Conservation (phyloP, 2,113 vertebrate genomes). For the Microcebus lehilahytsara region DNA sequence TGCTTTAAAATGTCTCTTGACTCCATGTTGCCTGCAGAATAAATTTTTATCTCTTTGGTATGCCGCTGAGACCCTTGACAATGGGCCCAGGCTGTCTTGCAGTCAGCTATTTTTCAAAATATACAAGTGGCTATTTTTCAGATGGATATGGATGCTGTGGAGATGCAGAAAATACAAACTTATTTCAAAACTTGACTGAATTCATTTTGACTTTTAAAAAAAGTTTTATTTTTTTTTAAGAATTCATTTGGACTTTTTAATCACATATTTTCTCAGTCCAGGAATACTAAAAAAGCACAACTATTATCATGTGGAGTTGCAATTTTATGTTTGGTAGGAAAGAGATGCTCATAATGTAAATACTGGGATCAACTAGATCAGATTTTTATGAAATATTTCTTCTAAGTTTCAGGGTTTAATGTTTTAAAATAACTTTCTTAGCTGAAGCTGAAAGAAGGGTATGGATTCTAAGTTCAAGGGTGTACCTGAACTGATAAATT, state of each 20-base stretch:
- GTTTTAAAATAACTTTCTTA: slow-evolving; percentile 34
- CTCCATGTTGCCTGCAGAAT: slow-evolving; percentile 28
- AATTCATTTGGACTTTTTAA: slow-evolving; percentile 36
- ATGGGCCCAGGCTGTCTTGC: neutral
- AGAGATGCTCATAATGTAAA: neutral
- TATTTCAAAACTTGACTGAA: neutral
- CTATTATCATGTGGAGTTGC: neutral
- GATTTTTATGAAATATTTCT: slow-evolving; percentile 34
- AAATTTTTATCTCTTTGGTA: slow-evolving; percentile 30
- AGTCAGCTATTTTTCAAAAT: slow-evolving; percentile 25
- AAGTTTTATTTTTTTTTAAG: too few species aligned
- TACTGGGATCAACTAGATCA: neutral
- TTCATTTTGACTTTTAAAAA: neutral
- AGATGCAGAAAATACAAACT: slow-evolving; percentile 9
- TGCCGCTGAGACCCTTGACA: neutral
- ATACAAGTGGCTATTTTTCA: neutral
- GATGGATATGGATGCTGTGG: neutral
- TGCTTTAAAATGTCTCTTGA: slow-evolving; percentile 29
- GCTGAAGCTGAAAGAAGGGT: neutral
- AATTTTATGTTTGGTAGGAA: slow-evolving; percentile 9
- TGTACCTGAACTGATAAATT: neutral
- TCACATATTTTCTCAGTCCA: slow-evolving; percentile 22
- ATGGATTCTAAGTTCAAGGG: neutral
- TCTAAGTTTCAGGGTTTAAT: slow-evolving; percentile 40
- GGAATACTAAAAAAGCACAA: neutral